phyloP scores from a whole-genome alignment of 2,888 invertebrate species.

The Nymphalis c-album region DNA sequence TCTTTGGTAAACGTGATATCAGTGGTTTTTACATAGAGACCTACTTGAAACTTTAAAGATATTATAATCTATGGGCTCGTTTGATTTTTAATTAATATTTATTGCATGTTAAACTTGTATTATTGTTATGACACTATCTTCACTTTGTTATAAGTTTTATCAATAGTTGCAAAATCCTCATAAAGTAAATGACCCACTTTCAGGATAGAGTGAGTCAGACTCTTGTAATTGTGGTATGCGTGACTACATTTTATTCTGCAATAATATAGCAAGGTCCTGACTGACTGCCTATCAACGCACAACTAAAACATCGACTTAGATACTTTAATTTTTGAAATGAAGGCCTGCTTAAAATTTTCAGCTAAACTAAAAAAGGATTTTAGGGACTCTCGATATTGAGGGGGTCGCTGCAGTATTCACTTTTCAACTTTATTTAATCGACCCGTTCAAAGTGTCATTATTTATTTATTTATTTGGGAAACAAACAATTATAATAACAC shows the following conservation, averaged over 20 bases:
- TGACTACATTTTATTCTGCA: conserved; percentile 18
- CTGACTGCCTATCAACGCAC: too few relatives aligned
- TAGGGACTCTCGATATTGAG: too few relatives aligned
- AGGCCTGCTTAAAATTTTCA: too few relatives aligned
- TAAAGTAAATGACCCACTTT: conserved; percentile 66
- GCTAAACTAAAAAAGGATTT: too few relatives aligned
- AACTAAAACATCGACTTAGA: too few relatives aligned
- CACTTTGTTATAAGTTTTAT: conserved; percentile 46
- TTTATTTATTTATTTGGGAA: too few relatives aligned
- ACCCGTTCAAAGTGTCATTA: too few relatives aligned
- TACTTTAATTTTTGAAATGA: too few relatives aligned
- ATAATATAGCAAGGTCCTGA: background rate
- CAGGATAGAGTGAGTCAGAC: conserved; percentile 70
- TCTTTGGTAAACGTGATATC: conserved; percentile 35
- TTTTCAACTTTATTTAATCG: too few relatives aligned
- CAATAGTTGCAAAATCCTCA: conserved; percentile 61
- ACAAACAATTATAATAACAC: too few relatives aligned
- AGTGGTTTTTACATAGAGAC: background rate
- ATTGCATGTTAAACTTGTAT: background rate
- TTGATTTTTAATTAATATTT: conserved; percentile 6
- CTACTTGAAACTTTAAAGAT: background rate
- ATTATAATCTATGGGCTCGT: background rate
- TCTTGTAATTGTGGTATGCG: conserved; percentile 46
- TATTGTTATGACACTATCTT: conserved; percentile 7
- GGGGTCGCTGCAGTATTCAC: too few relatives aligned